Evolutionary conservation across 2,113 vertebrate species (phyloP).

Genomic region (Trochalopteron elliotii): DNA sequence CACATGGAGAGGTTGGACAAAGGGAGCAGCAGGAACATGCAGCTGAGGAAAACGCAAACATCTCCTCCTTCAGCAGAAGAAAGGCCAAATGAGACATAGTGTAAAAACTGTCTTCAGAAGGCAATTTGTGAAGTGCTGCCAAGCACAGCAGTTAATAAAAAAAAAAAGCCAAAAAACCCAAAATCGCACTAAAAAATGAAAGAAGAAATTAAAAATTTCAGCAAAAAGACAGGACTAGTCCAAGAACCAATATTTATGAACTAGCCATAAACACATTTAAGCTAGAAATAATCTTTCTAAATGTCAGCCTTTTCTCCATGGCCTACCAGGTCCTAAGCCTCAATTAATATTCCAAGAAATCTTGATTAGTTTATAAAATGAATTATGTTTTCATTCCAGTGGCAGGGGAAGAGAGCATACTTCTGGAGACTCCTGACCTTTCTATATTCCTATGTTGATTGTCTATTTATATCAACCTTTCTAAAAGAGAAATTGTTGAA

Average conservation of each 20-base stretch:
- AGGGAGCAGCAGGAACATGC: not conserved
- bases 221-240: not conserved
- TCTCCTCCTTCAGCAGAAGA: not conserved
- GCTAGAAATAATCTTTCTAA: not conserved
- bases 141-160: not conserved
- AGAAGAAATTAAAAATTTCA: not conserved
- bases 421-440: not conserved
- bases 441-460: not conserved
- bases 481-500: not conserved
- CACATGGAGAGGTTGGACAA: rapidly evolving
- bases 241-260: not conserved
- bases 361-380: not conserved
- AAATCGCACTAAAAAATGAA: not conserved
- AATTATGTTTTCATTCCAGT: not conserved
- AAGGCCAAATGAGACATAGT: not conserved
- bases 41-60: not conserved
- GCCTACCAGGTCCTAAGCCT: not conserved
- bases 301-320: not conserved
- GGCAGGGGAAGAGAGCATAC: not conserved
- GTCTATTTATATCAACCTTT: not conserved
- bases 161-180: not conserved
- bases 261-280: not conserved
- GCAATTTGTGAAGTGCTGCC: not conserved
- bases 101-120: not conserved
- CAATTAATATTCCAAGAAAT: not conserved